Evolutionary conservation across 2,113 vertebrate species (phyloP).

Genomic region (Dendropsophus ebraccatus): DNA sequence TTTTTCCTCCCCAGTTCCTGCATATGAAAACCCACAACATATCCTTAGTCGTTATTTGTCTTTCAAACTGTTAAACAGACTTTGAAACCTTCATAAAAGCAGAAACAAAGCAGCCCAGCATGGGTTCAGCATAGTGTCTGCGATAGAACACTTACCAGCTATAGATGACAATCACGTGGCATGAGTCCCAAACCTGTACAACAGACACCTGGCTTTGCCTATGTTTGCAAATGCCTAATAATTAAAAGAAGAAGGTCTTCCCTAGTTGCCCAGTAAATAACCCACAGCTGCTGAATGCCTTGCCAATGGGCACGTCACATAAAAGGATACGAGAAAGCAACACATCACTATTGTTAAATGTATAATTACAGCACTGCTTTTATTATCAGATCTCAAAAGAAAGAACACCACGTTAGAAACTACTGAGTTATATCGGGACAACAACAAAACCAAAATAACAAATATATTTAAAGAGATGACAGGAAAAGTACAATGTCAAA

Average conservation of each 20-base stretch:
- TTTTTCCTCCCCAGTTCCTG: too few species aligned
- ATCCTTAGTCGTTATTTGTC: too few species aligned
- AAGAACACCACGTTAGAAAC: background rate
- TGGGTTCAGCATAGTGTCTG: background rate
- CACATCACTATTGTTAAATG: slow-evolving; percentile 3
- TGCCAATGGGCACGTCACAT: slow-evolving; percentile 7
- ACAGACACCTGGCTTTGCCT: slow-evolving; percentile 21
- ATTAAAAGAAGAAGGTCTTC: slow-evolving; percentile 31
- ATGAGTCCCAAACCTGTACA: background rate
- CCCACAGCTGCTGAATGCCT: slow-evolving; percentile 20
- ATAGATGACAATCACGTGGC: background rate
- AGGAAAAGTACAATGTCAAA: background rate
- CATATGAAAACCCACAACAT: too few species aligned
- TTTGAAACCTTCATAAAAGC: background rate
- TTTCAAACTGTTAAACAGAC: background rate
- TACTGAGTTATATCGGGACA: background rate
- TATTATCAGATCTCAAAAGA: background rate
- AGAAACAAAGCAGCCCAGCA: background rate
- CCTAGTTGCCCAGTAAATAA: slow-evolving; percentile 43
- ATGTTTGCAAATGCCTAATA: background rate
- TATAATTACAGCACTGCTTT: slow-evolving; percentile 19
- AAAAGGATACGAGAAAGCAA: slow-evolving; percentile 23
- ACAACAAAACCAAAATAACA: background rate
- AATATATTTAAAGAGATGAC: background rate
- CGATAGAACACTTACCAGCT: background rate